These are phyloP conservation scores for Subacronicta megacephala DNA, from an alignment of 2,888 invertebrate species.

Conservation along the genomic window DNA sequence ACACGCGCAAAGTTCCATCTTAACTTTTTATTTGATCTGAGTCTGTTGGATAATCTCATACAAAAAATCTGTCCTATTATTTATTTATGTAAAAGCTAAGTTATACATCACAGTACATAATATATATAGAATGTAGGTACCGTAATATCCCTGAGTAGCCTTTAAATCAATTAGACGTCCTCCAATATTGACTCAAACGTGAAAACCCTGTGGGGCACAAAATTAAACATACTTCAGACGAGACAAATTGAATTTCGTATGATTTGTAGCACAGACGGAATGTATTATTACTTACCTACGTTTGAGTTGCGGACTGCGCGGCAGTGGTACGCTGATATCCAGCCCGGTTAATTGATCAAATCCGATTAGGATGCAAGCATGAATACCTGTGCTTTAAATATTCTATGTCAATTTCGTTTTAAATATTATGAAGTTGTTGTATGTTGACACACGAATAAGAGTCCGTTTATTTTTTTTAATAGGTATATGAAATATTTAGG, in stretches of 20 bases:
- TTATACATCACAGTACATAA: too few relatives aligned
- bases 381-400: neutral
- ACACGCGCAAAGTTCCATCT: too few relatives aligned
- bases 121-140: too few relatives aligned
- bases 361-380: conserved; percentile 1
- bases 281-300: neutral
- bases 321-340: neutral
- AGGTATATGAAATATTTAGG: too few relatives aligned
- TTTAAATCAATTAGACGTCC: neutral
- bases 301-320: neutral
- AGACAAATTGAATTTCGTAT: conserved; percentile 1
- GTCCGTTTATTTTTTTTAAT: too few relatives aligned
- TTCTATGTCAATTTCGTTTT: neutral
- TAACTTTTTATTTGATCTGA: too few relatives aligned
- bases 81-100: too few relatives aligned
- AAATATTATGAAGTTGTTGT: too few relatives aligned
- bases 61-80: too few relatives aligned
- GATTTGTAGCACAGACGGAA: conserved; percentile 1
- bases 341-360: neutral
- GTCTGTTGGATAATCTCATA: too few relatives aligned
- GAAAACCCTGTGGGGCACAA: neutral
- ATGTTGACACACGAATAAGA: too few relatives aligned
- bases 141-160: neutral
- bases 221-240: conserved; percentile 1
- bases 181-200: conserved; percentile 1